Evolutionary conservation across 2,797 vertebrate genomes (phyloP).

Genomic region (Myiotriccus ornatus): DNA sequence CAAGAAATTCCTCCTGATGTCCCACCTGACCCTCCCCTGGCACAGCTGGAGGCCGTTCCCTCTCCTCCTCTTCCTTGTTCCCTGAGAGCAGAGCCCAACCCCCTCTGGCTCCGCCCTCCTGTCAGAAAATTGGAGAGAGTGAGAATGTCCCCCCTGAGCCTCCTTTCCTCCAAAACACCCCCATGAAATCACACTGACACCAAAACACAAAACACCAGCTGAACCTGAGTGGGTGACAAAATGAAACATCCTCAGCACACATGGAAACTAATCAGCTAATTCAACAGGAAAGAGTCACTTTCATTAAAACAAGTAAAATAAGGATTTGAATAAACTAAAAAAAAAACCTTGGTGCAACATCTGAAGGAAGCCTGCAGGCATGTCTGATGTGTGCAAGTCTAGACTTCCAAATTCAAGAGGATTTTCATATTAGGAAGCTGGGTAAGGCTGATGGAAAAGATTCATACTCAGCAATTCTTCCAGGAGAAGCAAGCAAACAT

Average conservation of each 20-base stretch:
- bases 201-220: neutral
- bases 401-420: neutral
- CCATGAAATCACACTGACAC: neutral
- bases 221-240: neutral
- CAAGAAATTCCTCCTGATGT: neutral
- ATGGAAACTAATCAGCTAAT: neutral
- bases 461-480: neutral
- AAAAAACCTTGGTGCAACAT: fast-evolving
- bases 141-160: neutral
- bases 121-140: neutral
- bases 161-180: neutral
- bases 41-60: fast-evolving
- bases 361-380: neutral
- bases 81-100: fast-evolving
- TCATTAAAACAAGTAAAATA: neutral
- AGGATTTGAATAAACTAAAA: neutral
- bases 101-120: fast-evolving
- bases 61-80: neutral
- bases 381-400: neutral
- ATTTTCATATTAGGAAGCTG: neutral
- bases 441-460: neutral
- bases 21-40: fast-evolving
- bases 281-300: neutral
- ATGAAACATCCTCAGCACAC: fast-evolving
- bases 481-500: neutral